Percentiles rank a stretch among this genome's conserved stretches.
Evolutionary conservation across 2,797 vertebrate genomes (phyloP).

Genomic region (Eidolon dupreanum): DNA sequence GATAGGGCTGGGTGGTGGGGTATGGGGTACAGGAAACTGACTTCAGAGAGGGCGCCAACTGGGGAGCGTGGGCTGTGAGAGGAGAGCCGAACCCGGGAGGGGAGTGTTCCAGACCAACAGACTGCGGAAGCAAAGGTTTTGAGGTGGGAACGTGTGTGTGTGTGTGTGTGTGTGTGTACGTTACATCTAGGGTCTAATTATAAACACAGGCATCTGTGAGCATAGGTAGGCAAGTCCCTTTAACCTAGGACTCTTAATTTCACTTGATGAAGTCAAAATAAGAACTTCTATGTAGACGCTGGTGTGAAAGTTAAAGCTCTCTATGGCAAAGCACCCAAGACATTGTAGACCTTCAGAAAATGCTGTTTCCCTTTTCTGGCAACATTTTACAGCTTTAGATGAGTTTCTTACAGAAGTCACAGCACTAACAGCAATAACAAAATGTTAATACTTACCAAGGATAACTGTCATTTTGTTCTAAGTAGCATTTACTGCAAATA

Average conservation of each 20-base stretch:
- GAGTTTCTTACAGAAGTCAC: not conserved
- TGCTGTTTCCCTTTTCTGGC: not conserved
- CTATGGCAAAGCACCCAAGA: not conserved
- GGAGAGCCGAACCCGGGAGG: too few relatives aligned
- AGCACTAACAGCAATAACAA: not conserved
- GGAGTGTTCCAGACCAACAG: not conserved
- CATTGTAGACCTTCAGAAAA: not conserved
- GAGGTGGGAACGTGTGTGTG: not conserved
- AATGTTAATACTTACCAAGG: not conserved
- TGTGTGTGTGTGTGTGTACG: too few relatives aligned
- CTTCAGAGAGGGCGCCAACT: rapidly evolving
- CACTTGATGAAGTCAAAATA: not conserved
- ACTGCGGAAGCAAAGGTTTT: not conserved
- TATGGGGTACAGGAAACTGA: not conserved
- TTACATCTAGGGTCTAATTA: not conserved
- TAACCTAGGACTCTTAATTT: not conserved
- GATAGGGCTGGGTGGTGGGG: not conserved
- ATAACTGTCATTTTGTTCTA: not conserved
- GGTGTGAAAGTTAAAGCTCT: not conserved
- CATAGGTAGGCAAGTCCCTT: not conserved
- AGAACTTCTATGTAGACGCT: not conserved
- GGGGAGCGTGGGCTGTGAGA: not conserved
- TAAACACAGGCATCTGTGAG: not conserved
- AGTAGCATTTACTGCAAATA: not conserved
- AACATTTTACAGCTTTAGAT: not conserved